phyloP scores from a whole-genome alignment of 2,113 vertebrate genomes.

The Lepisosteus osseus region DNA sequence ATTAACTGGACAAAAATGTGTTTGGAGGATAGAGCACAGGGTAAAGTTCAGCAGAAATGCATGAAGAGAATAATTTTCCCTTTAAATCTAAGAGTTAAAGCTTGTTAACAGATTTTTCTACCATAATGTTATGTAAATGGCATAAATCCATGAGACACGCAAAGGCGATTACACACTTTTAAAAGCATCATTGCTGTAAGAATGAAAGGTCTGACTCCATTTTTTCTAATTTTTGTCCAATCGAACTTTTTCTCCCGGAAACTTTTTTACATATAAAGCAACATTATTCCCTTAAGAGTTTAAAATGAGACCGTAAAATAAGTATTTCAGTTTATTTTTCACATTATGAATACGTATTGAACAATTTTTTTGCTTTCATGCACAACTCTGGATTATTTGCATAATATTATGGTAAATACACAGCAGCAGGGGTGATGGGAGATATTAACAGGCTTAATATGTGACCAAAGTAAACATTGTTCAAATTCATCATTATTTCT shows the following conservation, averaged over 20 bases:
- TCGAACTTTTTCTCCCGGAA: too few species aligned
- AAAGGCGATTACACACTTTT: too few species aligned
- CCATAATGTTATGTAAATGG: slow-evolving; percentile 15
- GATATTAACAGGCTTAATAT: slow-evolving; percentile 44
- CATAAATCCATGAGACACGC: not conserved
- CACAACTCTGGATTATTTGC: slow-evolving; percentile 13
- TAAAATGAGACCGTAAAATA: too few species aligned
- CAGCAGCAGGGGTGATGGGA: slow-evolving; percentile 33
- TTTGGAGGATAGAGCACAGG: slow-evolving; percentile 15
- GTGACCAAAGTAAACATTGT: slow-evolving; percentile 68
- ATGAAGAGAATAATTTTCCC: slow-evolving; percentile 36
- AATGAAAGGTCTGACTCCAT: too few species aligned
- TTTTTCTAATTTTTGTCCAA: too few species aligned
- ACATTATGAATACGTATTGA: too few species aligned
- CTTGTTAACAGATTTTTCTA: slow-evolving; percentile 14
- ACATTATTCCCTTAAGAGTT: too few species aligned
- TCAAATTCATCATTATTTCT: slow-evolving; percentile 50
- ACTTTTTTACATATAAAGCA: too few species aligned
- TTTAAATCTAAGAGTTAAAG: slow-evolving; percentile 42
- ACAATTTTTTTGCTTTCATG: too few species aligned
- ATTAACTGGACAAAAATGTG: slow-evolving; percentile 9
- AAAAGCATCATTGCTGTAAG: not conserved
- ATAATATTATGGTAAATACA: slow-evolving; percentile 16
- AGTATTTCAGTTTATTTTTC: too few species aligned
- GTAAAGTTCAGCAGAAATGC: slow-evolving; percentile 21